Evolutionary conservation across 2,113 vertebrate genomes (phyloP).

Genomic region (Anolis sagrei): DNA sequence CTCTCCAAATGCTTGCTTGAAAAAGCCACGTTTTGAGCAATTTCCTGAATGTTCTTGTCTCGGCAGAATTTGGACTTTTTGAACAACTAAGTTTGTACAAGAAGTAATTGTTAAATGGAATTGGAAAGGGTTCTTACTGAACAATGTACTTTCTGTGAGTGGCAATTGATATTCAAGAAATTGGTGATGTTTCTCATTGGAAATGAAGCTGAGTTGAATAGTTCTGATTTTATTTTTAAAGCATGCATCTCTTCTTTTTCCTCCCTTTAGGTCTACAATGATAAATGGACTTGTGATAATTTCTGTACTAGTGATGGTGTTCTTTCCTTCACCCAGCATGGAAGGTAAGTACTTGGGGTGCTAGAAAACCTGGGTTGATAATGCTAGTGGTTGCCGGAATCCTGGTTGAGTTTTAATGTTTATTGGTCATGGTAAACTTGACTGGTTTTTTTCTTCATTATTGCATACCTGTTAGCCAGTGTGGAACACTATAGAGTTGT

Average conservation of each 20-base stretch:
- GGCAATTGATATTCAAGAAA: fast-evolving
- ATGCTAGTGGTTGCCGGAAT: too few relatives aligned
- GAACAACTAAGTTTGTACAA: neutral
- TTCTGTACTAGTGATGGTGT: slow-evolving; percentile 81
- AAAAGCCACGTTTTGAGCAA: too few relatives aligned
- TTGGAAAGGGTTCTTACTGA: neutral
- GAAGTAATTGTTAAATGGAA: neutral
- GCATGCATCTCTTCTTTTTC: neutral
- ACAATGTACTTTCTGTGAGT: fast-evolving
- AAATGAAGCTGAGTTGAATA: neutral
- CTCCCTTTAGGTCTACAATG: slow-evolving; percentile 79
- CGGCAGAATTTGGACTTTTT: neutral
- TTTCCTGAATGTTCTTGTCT: neutral
- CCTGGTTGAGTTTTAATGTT: neutral
- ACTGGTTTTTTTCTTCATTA: neutral
- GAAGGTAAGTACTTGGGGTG: slow-evolving; percentile 83
- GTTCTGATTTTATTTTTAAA: slow-evolving; percentile 1
- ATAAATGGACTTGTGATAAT: slow-evolving; percentile 83
- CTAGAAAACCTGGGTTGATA: neutral
- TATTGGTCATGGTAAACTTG: neutral
- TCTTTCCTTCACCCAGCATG: slow-evolving; percentile 79
- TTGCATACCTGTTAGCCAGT: neutral
- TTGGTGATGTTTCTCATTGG: neutral
- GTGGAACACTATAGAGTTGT: neutral
- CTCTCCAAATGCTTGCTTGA: too few relatives aligned